Evolutionary conservation across 2,113 vertebrate species (phyloP).

Genomic region (Passer domesticus): DNA sequence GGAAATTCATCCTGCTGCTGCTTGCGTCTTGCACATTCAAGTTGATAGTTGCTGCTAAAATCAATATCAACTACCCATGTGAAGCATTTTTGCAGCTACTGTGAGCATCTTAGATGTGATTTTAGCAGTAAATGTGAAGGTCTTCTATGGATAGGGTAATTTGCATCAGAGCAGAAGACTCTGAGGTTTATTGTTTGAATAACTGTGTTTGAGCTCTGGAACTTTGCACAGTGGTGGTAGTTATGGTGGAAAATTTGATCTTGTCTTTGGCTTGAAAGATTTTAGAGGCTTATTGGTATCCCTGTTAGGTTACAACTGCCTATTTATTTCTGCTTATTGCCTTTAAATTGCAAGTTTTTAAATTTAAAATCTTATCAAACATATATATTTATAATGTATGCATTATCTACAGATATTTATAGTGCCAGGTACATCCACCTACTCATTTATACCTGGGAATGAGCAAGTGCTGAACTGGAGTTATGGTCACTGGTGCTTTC

Average conservation of each 20-base stretch:
- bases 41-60: neutral
- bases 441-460: neutral
- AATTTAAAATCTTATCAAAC: neutral
- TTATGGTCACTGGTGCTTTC: neutral
- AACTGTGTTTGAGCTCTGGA: neutral
- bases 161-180: neutral
- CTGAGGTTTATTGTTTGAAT: neutral
- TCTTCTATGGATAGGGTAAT: neutral
- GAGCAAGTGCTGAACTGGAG: neutral
- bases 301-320: neutral
- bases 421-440: neutral
- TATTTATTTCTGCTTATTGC: neutral
- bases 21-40: neutral
- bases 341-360: neutral
- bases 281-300: neutral
- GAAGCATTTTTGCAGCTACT: neutral
- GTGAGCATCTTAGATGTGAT: neutral
- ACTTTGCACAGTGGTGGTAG: neutral
- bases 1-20: neutral
- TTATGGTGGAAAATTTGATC: neutral
- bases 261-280: neutral
- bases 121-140: neutral
- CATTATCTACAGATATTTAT: neutral
- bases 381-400: neutral
- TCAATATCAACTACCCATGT: neutral